Evolutionary conservation across 2,797 vertebrate species (phyloP).

Genomic region (Acanthiza pusilla): DNA sequence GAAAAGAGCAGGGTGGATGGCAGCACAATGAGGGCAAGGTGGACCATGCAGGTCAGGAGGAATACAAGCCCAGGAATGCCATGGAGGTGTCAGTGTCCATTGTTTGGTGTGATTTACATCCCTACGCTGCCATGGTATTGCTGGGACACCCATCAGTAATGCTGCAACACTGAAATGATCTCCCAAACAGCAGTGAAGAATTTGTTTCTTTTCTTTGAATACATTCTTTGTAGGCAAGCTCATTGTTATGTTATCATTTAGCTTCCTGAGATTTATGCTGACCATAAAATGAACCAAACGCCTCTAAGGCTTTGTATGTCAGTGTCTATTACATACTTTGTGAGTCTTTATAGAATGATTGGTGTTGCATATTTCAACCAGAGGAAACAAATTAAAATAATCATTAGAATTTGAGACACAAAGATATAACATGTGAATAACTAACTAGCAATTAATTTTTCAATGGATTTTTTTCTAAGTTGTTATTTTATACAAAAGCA

Average conservation of each 20-base stretch:
- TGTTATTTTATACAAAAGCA: background rate
- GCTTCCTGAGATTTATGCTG: background rate
- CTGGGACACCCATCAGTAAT: background rate
- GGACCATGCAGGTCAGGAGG: background rate
- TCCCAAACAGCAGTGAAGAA: background rate
- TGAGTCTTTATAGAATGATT: background rate
- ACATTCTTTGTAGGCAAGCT: background rate
- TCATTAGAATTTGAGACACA: background rate
- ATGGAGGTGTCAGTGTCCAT: background rate
- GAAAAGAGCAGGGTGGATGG: background rate
- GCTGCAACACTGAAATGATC: background rate
- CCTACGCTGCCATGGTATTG: background rate
- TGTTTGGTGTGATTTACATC: background rate
- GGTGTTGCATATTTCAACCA: background rate
- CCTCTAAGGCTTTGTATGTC: background rate
- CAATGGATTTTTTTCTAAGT: background rate
- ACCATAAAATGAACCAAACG: background rate
- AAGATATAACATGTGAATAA: background rate
- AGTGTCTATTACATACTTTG: background rate
- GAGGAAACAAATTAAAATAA: background rate
- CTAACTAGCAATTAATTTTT: background rate
- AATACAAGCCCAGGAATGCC: background rate
- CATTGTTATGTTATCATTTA: background rate
- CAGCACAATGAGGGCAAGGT: rapidly evolving
- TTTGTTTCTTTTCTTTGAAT: background rate